Evolutionary conservation across 1,140 invertebrate species (phyloP).

Genomic region (Cydia amplana): DNA sequence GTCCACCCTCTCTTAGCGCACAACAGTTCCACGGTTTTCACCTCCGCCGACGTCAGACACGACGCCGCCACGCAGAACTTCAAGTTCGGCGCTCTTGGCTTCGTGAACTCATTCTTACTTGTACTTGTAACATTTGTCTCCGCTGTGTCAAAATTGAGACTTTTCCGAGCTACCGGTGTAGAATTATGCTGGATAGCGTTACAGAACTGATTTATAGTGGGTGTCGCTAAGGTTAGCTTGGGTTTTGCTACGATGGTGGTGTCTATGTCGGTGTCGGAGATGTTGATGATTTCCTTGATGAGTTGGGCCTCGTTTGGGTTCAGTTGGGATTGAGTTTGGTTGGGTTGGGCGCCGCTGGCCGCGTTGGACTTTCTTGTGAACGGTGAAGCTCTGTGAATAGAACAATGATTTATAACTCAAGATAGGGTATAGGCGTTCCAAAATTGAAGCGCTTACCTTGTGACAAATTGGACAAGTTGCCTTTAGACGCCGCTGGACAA

Average conservation of each 20-base stretch:
- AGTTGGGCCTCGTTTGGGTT: not conserved
- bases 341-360: not conserved
- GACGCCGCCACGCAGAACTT: slow-evolving; percentile 64
- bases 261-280: slow-evolving; percentile 43
- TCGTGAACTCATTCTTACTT: not conserved
- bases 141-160: slow-evolving; percentile 56
- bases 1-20: slow-evolving; percentile 58
- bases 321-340: not conserved
- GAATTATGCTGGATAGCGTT: slow-evolving; percentile 66
- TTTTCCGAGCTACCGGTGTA: slow-evolving; percentile 67
- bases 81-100: not conserved
- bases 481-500: too few species aligned
- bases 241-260: slow-evolving; percentile 43
- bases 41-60: slow-evolving; percentile 51
- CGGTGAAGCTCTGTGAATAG: not conserved
- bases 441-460: too few species aligned
- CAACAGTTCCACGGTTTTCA: slow-evolving; percentile 50
- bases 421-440: too few species aligned
- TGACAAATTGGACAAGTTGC: too few species aligned
- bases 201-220: slow-evolving; percentile 67
- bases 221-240: slow-evolving; percentile 57
- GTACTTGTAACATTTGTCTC: slow-evolving; percentile 24
- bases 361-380: not conserved
- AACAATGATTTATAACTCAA: too few species aligned
- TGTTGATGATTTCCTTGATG: slow-evolving; percentile 31